Conservation (phyloP, 2,888 invertebrate species). For the Calameuta filiformis region DNA sequence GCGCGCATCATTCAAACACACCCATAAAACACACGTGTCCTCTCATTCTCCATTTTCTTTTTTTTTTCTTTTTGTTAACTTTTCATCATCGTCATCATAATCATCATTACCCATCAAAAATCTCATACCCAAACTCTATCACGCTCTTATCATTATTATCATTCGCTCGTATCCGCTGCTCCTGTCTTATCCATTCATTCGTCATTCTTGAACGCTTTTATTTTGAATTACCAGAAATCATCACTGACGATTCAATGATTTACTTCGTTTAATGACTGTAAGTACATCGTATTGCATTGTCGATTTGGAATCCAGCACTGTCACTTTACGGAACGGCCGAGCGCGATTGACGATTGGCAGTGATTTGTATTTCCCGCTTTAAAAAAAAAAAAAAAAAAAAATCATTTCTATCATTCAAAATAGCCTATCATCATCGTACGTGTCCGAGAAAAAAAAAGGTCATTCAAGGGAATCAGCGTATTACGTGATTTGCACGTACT, state of each 20-base stretch:
- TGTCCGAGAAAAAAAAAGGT: background rate
- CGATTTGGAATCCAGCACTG: constrained; percentile 60
- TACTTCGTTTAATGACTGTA: constrained; percentile 51
- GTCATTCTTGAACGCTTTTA: background rate
- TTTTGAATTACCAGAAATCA: constrained; percentile 31
- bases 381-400: no score
- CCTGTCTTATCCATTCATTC: background rate
- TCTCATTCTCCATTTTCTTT: background rate
- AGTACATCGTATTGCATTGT: constrained; percentile 64
- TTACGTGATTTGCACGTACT: background rate
- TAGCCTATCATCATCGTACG: background rate
- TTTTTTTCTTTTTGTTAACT: background rate
- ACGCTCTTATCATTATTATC: constrained; percentile 26
- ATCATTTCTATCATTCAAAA: background rate
- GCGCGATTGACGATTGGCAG: constrained; percentile 44
- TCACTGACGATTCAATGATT: constrained; percentile 45
- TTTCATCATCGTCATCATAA: background rate
- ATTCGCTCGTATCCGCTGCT: background rate
- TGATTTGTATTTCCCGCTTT: constrained; percentile 23
- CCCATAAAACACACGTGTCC: background rate
- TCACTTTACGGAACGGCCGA: constrained; percentile 46
- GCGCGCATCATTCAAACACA: background rate
- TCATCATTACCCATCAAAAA: background rate
- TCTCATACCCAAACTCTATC: constrained; percentile 7
- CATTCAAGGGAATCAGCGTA: background rate